Percentiles rank a stretch among this genome's conserved stretches.
Evolutionary conservation across 2,113 vertebrate genomes (phyloP).

Genomic region (Ptyas mucosa): DNA sequence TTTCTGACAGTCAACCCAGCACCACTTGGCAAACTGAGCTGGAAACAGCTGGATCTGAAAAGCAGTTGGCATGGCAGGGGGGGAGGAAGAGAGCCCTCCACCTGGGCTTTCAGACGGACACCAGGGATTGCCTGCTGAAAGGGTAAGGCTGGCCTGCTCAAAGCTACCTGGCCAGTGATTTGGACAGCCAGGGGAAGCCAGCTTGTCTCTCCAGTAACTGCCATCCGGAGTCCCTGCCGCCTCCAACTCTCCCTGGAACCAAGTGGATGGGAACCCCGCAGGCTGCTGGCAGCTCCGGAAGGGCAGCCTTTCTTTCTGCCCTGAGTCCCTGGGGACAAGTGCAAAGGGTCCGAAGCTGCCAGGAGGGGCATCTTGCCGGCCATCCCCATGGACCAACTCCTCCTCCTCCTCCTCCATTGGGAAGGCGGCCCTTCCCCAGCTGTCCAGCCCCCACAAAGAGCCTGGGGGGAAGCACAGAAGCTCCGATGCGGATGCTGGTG

Average conservation of each 20-base stretch:
- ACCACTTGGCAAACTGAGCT: background rate
- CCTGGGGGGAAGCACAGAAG: rapidly evolving
- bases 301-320: background rate
- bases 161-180: background rate
- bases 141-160: no score
- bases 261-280: background rate
- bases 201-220: background rate
- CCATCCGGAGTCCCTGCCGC: background rate
- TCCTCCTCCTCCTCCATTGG: background rate
- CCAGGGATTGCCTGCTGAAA: background rate
- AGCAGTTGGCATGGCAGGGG: no score
- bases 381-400: no score
- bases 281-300: no score
- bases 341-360: background rate
- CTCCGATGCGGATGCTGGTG: background rate
- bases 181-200: background rate
- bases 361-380: no score
- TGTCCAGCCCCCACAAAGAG: no score
- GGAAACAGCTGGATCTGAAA: background rate
- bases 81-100: background rate
- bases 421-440: background rate
- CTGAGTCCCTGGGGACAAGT: background rate
- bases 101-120: background rate
- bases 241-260: background rate
- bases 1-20: background rate